phyloP scores from a whole-genome alignment of 1,140 invertebrate species.

The Bradynema listronoti region DNA sequence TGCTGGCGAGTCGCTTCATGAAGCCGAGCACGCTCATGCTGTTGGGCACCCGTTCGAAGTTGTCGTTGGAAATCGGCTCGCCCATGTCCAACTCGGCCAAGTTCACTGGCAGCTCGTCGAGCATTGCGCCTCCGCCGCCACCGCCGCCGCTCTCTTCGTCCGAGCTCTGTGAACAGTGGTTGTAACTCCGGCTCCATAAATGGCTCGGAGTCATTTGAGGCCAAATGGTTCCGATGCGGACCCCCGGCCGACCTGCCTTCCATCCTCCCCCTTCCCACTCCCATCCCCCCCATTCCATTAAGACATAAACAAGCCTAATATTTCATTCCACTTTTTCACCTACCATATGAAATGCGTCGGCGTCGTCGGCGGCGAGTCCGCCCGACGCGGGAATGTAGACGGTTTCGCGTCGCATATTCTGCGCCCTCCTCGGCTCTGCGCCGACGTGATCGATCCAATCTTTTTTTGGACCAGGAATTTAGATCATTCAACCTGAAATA shows the following conservation, averaged over 20 bases:
- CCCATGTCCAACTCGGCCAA: too few relatives aligned
- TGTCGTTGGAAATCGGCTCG: too few relatives aligned
- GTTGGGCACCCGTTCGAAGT: too few relatives aligned
- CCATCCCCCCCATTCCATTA: conserved; percentile 10
- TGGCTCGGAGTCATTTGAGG: background rate
- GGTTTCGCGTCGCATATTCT: conserved; percentile 31
- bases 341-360: conserved; percentile 22
- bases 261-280: conserved; percentile 3
- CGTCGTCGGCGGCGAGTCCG: conserved; percentile 11
- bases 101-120: too few relatives aligned
- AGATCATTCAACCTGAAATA: too few relatives aligned
- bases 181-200: background rate
- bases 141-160: too few relatives aligned
- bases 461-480: too few relatives aligned
- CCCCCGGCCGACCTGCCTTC: background rate
- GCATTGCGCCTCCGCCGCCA: too few relatives aligned
- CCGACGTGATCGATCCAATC: too few relatives aligned
- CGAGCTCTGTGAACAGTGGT: background rate
- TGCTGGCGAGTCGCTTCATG: too few relatives aligned
- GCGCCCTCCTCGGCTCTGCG: too few relatives aligned
- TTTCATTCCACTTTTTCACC: background rate
- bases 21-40: too few relatives aligned
- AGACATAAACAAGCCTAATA: conserved; percentile 2
- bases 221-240: background rate
- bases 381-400: conserved; percentile 21